Percentiles rank a stretch among this genome's conserved stretches.
Conservation (phyloP, 2,888 invertebrate genomes). For the Heliothis peltigera region DNA sequence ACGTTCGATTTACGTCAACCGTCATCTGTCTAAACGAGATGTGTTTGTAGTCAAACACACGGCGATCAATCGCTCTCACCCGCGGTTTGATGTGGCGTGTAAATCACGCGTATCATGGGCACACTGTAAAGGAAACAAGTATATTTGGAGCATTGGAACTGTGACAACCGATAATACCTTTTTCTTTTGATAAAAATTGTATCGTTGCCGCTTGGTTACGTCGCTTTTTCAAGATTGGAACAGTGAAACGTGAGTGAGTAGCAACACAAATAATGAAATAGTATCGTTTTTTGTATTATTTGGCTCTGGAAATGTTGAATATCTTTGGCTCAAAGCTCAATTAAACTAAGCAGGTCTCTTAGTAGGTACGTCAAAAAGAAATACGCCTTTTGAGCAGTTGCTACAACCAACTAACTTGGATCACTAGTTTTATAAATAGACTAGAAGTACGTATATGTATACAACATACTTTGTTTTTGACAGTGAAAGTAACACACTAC, state of each 20-base stretch:
- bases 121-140: conserved; percentile 24
- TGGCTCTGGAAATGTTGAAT: too few species aligned
- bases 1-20: conserved; percentile 37
- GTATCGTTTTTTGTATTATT: neutral
- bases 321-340: too few species aligned
- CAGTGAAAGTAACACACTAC: too few species aligned
- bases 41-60: conserved; percentile 58
- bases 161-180: conserved; percentile 16
- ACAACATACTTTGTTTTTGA: too few species aligned
- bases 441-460: neutral
- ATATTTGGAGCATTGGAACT: conserved; percentile 17
- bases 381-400: conserved; percentile 11
- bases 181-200: conserved; percentile 2
- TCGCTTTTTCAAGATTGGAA: neutral
- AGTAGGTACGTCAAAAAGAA: conserved; percentile 13
- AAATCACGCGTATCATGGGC: conserved; percentile 52
- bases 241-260: neutral
- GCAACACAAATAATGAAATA: neutral
- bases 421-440: conserved; percentile 7
- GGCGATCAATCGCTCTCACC: conserved; percentile 54
- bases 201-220: conserved; percentile 10
- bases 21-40: conserved; percentile 57
- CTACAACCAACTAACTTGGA: neutral
- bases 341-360: too few species aligned
- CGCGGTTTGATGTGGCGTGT: conserved; percentile 51